Conservation (phyloP, 2,797 vertebrate genomes). For the Siniperca undulata region DNA sequence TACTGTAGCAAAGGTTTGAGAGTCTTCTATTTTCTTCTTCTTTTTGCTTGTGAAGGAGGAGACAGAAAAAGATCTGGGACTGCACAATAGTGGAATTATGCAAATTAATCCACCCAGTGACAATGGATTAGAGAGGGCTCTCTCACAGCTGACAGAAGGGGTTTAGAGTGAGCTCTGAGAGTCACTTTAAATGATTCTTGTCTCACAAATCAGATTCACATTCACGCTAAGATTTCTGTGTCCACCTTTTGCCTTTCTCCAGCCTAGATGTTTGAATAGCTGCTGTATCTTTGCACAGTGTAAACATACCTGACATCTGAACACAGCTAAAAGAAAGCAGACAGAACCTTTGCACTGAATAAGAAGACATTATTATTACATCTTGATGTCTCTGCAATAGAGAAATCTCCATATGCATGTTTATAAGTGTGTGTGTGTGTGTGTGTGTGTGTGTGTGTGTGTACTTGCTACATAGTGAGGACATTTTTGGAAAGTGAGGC, state of each 20-base stretch:
- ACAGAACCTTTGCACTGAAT: slow-evolving; percentile 22
- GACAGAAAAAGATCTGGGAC: slow-evolving; percentile 71
- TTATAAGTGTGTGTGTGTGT: neutral
- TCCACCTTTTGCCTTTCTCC: slow-evolving; percentile 62
- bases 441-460: neutral
- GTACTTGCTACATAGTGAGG: no score
- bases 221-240: slow-evolving; percentile 54
- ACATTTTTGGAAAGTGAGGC: no score
- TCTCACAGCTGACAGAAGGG: slow-evolving; percentile 76
- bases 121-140: slow-evolving; percentile 80
- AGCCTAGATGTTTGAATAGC: slow-evolving; percentile 51
- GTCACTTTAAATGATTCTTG: slow-evolving; percentile 77
- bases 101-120: slow-evolving; percentile 82
- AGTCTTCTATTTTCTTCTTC: slow-evolving; percentile 21
- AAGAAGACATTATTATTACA: slow-evolving; percentile 21
- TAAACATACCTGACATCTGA: slow-evolving; percentile 49
- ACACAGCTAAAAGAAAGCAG: slow-evolving; percentile 26
- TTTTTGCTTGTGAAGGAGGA: slow-evolving; percentile 59
- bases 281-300: slow-evolving; percentile 25
- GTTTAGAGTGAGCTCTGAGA: slow-evolving; percentile 68
- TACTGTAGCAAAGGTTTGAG: slow-evolving; percentile 58
- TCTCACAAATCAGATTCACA: slow-evolving; percentile 73
- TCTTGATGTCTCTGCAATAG: slow-evolving; percentile 7
- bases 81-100: slow-evolving; percentile 83
- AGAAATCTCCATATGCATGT: slow-evolving; percentile 7